These are phyloP conservation scores for Endomychus coccineus DNA, from an alignment of 2,888 invertebrate genomes.

Conservation along the genomic window DNA sequence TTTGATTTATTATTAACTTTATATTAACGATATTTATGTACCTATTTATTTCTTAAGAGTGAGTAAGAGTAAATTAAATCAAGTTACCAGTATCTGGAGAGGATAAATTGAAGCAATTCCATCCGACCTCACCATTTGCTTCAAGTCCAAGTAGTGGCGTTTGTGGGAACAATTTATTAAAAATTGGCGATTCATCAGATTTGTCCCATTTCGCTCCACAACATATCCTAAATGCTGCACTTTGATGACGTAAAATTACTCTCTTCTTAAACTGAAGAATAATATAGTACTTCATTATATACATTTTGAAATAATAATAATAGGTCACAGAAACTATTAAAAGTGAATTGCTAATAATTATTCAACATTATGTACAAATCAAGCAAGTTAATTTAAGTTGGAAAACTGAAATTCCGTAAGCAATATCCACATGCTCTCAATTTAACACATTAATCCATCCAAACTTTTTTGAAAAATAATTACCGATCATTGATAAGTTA, in stretches of 20 bases:
- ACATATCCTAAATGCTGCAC: constrained; percentile 31
- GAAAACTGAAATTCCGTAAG: too few relatives aligned
- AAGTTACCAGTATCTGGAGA: constrained; percentile 3
- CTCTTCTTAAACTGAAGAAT: constrained; percentile 28
- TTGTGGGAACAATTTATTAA: constrained; percentile 29
- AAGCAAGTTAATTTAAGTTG: too few relatives aligned
- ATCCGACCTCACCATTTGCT: constrained; percentile 36
- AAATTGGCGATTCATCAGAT: constrained; percentile 26
- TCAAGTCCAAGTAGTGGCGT: constrained; percentile 32
- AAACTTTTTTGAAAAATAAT: too few relatives aligned
- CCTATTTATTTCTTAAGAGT: too few relatives aligned
- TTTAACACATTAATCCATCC: too few relatives aligned
- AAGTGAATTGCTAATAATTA: neutral
- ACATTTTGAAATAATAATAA: constrained; percentile 6
- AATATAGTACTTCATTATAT: constrained; percentile 4
- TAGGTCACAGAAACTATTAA: neutral
- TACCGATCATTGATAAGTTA: too few relatives aligned
- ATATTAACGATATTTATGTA: too few relatives aligned
- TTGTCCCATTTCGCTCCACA: constrained; percentile 30
- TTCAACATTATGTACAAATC: neutral
- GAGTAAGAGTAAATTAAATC: neutral
- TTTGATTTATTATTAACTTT: too few relatives aligned
- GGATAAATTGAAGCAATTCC: constrained; percentile 26
- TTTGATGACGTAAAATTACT: constrained; percentile 24
- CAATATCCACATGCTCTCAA: too few relatives aligned